Conservation (phyloP, 2,113 vertebrate genomes). For the Mesoclemmys tuberculata region DNA sequence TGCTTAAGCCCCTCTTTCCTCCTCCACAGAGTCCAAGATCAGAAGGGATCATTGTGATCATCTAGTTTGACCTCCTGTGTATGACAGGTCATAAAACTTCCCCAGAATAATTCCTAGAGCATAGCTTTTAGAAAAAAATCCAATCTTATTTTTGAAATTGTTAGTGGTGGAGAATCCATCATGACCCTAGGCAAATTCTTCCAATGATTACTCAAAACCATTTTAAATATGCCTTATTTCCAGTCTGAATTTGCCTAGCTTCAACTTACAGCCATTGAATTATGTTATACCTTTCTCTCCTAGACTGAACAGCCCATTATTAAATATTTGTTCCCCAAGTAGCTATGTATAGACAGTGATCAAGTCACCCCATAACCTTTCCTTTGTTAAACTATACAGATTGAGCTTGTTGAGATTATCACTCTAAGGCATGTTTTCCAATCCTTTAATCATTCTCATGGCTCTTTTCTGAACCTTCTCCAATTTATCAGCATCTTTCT, state of each 20-base stretch:
- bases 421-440: background rate
- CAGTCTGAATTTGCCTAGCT: background rate
- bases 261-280: background rate
- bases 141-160: background rate
- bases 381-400: background rate
- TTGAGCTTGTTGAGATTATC: background rate
- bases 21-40: background rate
- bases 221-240: background rate
- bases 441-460: background rate
- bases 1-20: background rate
- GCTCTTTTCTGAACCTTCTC: background rate
- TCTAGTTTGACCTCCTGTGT: background rate
- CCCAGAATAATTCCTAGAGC: background rate
- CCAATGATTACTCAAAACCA: background rate
- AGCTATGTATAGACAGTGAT: background rate
- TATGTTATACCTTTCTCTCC: background rate
- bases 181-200: background rate
- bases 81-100: background rate
- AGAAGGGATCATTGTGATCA: background rate
- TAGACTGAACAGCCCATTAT: background rate
- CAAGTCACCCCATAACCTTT: background rate
- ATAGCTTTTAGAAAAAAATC: background rate
- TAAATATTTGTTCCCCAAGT: background rate
- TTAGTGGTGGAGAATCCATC: background rate
- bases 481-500: background rate